Conservation (phyloP, 2,888 invertebrate genomes). For the Clanis bilineata region DNA sequence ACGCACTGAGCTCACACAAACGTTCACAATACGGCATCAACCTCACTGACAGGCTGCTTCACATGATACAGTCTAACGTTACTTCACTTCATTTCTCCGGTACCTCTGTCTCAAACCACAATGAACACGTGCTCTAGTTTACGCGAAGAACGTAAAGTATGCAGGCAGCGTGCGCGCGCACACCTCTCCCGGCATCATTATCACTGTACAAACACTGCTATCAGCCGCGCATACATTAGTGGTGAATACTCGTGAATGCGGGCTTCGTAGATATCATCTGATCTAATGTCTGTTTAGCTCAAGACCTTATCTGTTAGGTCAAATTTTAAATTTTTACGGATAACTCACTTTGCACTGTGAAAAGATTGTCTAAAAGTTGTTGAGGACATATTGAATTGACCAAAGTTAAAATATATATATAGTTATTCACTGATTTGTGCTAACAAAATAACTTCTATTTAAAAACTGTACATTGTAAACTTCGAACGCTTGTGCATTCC, state of each 20-base stretch:
- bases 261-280: slow-evolving; percentile 48
- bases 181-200: slow-evolving; percentile 52
- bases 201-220: slow-evolving; percentile 69
- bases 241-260: slow-evolving; percentile 46
- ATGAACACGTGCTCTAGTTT: slow-evolving; percentile 48
- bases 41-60: slow-evolving; percentile 14
- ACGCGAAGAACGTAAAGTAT: slow-evolving; percentile 41
- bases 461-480: not conserved
- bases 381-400: not conserved
- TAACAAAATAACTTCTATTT: not conserved
- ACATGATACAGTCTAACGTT: slow-evolving; percentile 20
- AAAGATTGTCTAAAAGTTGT: not conserved
- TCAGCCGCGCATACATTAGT: slow-evolving; percentile 57
- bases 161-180: slow-evolving; percentile 49
- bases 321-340: slow-evolving; percentile 8
- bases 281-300: slow-evolving; percentile 25
- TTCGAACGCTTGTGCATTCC: not conserved
- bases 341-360: not conserved
- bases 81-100: not conserved
- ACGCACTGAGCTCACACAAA: slow-evolving; percentile 48
- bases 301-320: not conserved
- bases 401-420: not conserved
- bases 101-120: slow-evolving; percentile 19
- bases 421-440: not conserved
- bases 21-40: slow-evolving; percentile 50